A percentile compares a stretch with the other conserved stretches of the same genome.
Evolutionary conservation across 2,888 invertebrate species (phyloP).

Genomic region (Dolichopus griseipennis): DNA sequence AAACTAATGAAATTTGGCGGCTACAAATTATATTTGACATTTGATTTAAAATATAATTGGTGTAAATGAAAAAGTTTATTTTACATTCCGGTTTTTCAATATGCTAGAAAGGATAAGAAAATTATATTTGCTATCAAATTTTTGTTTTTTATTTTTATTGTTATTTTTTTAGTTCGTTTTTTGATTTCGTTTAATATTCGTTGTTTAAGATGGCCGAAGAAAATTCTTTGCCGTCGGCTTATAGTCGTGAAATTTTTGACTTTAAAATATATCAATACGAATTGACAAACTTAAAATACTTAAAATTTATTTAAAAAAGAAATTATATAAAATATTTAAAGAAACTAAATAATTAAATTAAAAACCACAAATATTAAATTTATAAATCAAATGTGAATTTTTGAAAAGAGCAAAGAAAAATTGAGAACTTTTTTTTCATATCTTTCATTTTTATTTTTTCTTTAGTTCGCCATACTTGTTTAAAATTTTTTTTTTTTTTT

Average conservation of each 20-base stretch:
- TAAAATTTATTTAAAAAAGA: background rate
- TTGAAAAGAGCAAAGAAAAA: background rate
- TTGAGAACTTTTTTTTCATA: background rate
- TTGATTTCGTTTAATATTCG: slow-evolving; percentile 6
- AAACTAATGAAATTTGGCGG: background rate
- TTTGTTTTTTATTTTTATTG: background rate
- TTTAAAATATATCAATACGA: background rate
- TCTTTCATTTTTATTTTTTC: background rate
- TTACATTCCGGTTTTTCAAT: background rate
- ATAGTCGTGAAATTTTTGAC: background rate
- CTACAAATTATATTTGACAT: background rate
- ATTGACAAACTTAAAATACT: background rate
- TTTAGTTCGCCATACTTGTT: slow-evolving; percentile 3
- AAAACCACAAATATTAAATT: background rate
- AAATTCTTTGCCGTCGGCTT: slow-evolving; percentile 6
- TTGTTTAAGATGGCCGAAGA: slow-evolving; percentile 1
- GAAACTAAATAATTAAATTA: background rate
- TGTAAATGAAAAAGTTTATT: background rate
- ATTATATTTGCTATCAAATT: background rate
- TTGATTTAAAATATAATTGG: background rate
- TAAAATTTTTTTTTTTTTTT: background rate
- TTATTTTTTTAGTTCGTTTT: slow-evolving; percentile 1
- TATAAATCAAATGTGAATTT: background rate
- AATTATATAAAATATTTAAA: background rate
- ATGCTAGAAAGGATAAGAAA: background rate